Evolutionary conservation across 1,140 invertebrate species (phyloP).

Genomic region (Zaprionus kolodkinae): DNA sequence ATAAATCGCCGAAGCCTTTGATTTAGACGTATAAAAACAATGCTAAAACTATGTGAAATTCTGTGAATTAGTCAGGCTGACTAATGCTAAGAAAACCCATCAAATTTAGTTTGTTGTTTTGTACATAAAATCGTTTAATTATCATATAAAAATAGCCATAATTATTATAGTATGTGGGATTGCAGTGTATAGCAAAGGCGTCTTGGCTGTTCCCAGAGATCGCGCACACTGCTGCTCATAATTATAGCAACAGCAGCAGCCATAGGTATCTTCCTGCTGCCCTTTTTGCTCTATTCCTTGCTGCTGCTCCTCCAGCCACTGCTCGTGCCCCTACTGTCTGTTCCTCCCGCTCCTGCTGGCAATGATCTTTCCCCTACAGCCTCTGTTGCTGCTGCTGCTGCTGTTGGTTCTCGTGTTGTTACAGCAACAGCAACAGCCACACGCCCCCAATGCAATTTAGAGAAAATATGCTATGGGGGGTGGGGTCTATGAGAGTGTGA

Average conservation of each 20-base stretch:
- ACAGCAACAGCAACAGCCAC: conserved; percentile 17
- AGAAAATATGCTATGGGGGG: conserved; percentile 60
- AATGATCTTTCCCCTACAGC: too few relatives aligned
- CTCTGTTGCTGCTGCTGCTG: too few relatives aligned
- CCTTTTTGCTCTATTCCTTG: too few relatives aligned
- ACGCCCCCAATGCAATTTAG: conserved; percentile 67
- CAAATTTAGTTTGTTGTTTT: neutral
- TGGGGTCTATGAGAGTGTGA: too few relatives aligned
- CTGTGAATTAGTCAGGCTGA: neutral
- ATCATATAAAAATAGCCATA: neutral
- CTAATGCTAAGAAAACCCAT: neutral
- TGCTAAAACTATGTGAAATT: neutral
- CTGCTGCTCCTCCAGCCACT: too few relatives aligned
- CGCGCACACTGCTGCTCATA: neutral
- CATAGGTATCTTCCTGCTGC: neutral
- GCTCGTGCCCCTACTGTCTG: neutral
- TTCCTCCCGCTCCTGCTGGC: too few relatives aligned
- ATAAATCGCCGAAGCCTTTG: conserved; percentile 4
- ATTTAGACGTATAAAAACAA: neutral
- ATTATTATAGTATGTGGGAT: neutral
- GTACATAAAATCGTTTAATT: neutral
- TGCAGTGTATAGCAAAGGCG: neutral
- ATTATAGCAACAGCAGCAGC: conserved; percentile 17
- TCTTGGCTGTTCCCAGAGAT: too few relatives aligned
- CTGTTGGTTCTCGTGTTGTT: conserved; percentile 18